phyloP scores from a whole-genome alignment of 1,140 invertebrate genomes.

The Choristoneura fumiferana region DNA sequence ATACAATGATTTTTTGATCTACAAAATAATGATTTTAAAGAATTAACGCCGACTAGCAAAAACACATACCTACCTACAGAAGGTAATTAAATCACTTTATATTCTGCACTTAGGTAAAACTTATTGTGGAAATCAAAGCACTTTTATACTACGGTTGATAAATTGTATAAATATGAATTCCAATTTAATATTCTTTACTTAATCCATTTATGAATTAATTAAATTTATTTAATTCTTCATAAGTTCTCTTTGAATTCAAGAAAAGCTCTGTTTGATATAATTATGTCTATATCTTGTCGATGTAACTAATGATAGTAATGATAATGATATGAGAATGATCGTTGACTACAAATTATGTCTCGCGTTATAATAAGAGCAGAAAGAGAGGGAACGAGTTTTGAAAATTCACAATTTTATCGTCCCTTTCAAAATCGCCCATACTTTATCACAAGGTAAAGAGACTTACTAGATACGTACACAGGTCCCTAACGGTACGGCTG shows the following conservation, averaged over 20 bases:
- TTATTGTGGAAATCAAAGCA: background rate
- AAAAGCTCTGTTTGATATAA: conserved; percentile 9
- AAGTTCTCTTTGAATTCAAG: background rate
- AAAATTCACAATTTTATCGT: no score
- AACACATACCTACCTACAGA: background rate
- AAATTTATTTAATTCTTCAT: conserved; percentile 8
- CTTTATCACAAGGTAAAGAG: no score
- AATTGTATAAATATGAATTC: conserved; percentile 15
- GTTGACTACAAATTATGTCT: conserved; percentile 15
- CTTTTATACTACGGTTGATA: background rate
- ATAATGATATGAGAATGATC: conserved; percentile 22
- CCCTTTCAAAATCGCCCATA: no score
- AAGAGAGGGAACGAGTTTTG: background rate
- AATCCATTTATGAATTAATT: background rate
- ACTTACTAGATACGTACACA: conserved; percentile 21
- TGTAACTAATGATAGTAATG: conserved; percentile 16
- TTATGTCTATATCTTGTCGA: background rate
- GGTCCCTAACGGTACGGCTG: conserved; percentile 25
- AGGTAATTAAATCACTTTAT: background rate
- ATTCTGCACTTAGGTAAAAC: background rate
- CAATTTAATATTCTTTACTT: conserved; percentile 12
- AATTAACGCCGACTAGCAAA: conserved; percentile 34
- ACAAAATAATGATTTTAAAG: conserved; percentile 6
- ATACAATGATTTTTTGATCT: conserved; percentile 14
- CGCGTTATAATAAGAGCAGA: background rate